Percentiles rank a stretch among this genome's conserved stretches.
phyloP scores from a whole-genome alignment of 2,113 vertebrate species.

The Nothoprocta perdicaria region DNA sequence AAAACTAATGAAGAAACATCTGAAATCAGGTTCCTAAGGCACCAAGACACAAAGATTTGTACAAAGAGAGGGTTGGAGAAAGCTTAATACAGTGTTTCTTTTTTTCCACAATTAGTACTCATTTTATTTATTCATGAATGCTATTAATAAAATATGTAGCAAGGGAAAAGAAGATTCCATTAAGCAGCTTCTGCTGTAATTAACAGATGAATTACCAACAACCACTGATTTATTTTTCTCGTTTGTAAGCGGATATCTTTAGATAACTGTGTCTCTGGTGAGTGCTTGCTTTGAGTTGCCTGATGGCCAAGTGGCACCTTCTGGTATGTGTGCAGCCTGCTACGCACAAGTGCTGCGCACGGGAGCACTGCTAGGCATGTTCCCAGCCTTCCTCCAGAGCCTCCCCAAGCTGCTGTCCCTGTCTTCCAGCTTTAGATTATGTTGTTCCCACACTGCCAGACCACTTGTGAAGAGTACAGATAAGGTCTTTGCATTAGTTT shows the following conservation, averaged over 20 bases:
- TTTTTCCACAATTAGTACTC: slow-evolving; percentile 40
- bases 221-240: slow-evolving; percentile 39
- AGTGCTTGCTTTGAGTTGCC: neutral
- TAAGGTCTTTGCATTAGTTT: neutral
- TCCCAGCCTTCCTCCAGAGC: neutral
- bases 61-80: neutral
- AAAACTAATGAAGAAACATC: slow-evolving; percentile 5
- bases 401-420: neutral
- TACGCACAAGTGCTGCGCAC: neutral
- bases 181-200: slow-evolving; percentile 47
- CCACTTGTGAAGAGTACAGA: neutral
- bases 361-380: neutral
- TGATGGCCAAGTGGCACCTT: neutral
- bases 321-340: neutral
- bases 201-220: slow-evolving; percentile 63
- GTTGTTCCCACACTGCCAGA: neutral
- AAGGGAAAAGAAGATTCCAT: slow-evolving; percentile 47
- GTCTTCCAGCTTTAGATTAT: neutral
- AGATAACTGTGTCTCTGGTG: neutral
- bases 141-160: slow-evolving; percentile 61
- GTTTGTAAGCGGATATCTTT: slow-evolving; percentile 35
- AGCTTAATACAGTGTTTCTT: slow-evolving; percentile 17
- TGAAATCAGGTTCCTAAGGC: neutral
- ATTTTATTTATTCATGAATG: slow-evolving; percentile 65
- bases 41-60: neutral